A percentile compares a stretch with the other conserved stretches of the same genome.
Conservation (phyloP, 1,140 invertebrate species). For the Pseudachorutes palmiensis region DNA sequence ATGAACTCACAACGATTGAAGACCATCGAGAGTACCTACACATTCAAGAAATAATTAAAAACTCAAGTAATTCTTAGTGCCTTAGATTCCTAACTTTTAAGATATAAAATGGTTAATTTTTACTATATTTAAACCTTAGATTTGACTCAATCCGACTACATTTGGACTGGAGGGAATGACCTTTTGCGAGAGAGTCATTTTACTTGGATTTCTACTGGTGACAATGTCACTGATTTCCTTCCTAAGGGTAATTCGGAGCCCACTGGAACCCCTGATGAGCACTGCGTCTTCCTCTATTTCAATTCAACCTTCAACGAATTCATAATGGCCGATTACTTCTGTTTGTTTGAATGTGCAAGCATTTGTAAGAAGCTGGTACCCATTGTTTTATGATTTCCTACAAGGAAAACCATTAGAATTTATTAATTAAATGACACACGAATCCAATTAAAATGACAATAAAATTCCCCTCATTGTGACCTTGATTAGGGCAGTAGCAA, state of each 20-base stretch:
- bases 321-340: background rate
- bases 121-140: background rate
- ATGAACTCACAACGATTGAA: background rate
- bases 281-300: background rate
- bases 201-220: background rate
- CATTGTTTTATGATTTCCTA: too few species aligned
- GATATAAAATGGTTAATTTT: background rate
- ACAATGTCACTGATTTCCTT: background rate
- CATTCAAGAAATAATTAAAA: background rate
- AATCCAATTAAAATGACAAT: background rate
- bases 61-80: background rate
- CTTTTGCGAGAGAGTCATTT: background rate
- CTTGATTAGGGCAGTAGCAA: too few species aligned
- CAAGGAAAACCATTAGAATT: background rate
- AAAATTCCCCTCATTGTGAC: too few species aligned
- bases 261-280: background rate
- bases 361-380: background rate
- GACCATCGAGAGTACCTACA: background rate
- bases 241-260: background rate
- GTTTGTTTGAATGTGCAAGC: background rate
- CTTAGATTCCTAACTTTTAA: background rate
- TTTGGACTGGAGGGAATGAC: background rate
- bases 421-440: background rate
- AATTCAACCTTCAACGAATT: background rate
- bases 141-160: background rate